Evolutionary conservation across 2,888 invertebrate genomes (phyloP).

Genomic region (Sinopyrophorus schimmeli): DNA sequence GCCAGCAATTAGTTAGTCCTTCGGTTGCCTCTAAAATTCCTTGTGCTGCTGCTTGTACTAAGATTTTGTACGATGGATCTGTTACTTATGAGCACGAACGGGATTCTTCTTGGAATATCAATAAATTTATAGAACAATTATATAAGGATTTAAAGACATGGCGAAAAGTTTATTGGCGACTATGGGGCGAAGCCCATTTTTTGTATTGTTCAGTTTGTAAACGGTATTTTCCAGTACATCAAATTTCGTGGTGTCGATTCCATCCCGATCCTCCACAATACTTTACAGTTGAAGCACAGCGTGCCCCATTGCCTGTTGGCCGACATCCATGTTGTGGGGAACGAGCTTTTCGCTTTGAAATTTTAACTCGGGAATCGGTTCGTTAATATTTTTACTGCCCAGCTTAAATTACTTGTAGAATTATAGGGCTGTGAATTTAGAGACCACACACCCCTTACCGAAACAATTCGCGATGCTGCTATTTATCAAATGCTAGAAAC

Average conservation of each 20-base stretch:
- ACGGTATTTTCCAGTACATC: slow-evolving; percentile 72
- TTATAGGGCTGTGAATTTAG: slow-evolving; percentile 68
- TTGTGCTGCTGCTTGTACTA: slow-evolving; percentile 72
- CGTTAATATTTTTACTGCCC: not conserved
- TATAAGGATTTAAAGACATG: slow-evolving; percentile 82
- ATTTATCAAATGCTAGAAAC: slow-evolving; percentile 64
- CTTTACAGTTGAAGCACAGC: slow-evolving; percentile 67
- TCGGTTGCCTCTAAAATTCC: slow-evolving; percentile 72
- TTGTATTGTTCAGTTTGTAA: slow-evolving; percentile 80
- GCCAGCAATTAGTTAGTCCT: slow-evolving; percentile 72
- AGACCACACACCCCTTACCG: slow-evolving; percentile 70
- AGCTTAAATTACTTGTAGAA: not conserved
- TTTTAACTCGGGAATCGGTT: slow-evolving; percentile 61
- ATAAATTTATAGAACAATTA: slow-evolving; percentile 75
- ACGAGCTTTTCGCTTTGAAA: slow-evolving; percentile 79
- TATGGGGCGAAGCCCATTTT: slow-evolving; percentile 92
- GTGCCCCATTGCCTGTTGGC: slow-evolving; percentile 71
- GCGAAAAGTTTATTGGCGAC: slow-evolving; percentile 84
- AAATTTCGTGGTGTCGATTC: slow-evolving; percentile 81
- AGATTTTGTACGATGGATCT: slow-evolving; percentile 73
- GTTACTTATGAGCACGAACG: slow-evolving; percentile 71
- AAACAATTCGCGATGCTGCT: slow-evolving; percentile 67
- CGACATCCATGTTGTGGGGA: slow-evolving; percentile 84
- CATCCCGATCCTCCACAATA: slow-evolving; percentile 80
- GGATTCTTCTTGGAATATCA: slow-evolving; percentile 79